Base-by-base conservation (phyloP, 2,888 invertebrate genomes). In the Gnatocerus cornutus region DNA sequence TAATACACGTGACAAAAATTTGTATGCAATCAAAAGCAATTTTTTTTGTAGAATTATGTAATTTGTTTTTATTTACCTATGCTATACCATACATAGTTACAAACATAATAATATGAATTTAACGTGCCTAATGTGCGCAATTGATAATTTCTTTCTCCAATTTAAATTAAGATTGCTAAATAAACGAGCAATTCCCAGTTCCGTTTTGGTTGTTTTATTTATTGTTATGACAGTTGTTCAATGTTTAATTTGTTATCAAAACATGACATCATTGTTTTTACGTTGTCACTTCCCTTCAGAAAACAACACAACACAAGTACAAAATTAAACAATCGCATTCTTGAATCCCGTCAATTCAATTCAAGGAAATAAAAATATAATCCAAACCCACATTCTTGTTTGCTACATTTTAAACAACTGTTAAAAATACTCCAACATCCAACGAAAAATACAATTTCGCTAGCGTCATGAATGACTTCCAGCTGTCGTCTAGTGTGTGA, bases 381-480 rank as follows among this genome's bases (percentile, higher is more conserved):
- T 46, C 46, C 9, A 8, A 46, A 29, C 27, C 50, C 12, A 50
- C 50, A 50, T 29, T 12, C 10, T 50, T 50, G 50, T 50, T 29
- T 29, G 29, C 4, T 6, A 16, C 27, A 50, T 1, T 50, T 7
- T 30, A 50, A 50, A 50, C 50, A 50, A 12, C 50, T n/a, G 27
- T 50, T 50, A 50, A 50, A 50, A 50, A 50, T 50, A 50, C 27
- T 10, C 48, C 21, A 16, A 27, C 50, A 48, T 27, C 10, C 27
- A 16, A 16, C 50, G 48, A 21, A 48, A 30, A 14, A 29, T 50
- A 50, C 29, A 29, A 50, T 29, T 30, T 50, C 12, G 10, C n/a
- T 50, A 29, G n/a, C 29, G 50, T 29, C 29, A 50, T 29, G 50
- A 50, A 50, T 29, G 50, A 30, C 50, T 50, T 50, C 9, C 50